Percentiles rank a stretch among this genome's conserved stretches.
Evolutionary conservation across 2,113 vertebrate genomes (phyloP).

Genomic region (Oryzias curvinotus): DNA sequence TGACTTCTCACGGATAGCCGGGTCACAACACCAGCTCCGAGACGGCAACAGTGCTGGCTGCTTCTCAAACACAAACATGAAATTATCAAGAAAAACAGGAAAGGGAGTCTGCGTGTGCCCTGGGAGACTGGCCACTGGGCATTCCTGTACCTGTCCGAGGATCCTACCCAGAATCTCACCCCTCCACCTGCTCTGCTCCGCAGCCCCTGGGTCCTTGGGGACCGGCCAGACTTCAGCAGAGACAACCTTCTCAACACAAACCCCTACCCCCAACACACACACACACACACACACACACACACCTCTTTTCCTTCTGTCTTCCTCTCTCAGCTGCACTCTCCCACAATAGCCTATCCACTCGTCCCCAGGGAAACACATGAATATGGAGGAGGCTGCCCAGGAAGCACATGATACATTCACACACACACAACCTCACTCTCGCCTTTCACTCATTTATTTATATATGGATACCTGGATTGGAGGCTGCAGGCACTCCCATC

Average conservation of each 20-base stretch:
- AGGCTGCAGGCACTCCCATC: slow-evolving; percentile 61
- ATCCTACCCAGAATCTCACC: slow-evolving; percentile 41
- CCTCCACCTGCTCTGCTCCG: slow-evolving; percentile 54
- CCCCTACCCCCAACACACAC: slow-evolving; percentile 35
- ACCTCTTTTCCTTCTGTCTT: slow-evolving; percentile 39
- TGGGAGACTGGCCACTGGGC: slow-evolving; percentile 53
- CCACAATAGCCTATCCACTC: slow-evolving; percentile 68
- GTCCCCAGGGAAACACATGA: slow-evolving; percentile 74
- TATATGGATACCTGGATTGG: slow-evolving; percentile 69
- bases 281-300: slow-evolving; percentile 21
- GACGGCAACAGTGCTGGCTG: slow-evolving; percentile 1
- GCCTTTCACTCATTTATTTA: slow-evolving; percentile 68
- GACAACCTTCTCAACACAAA: slow-evolving; percentile 49
- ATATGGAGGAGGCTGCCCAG: slow-evolving; percentile 73
- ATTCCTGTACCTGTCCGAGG: slow-evolving; percentile 67
- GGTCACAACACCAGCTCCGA: slow-evolving; percentile 29
- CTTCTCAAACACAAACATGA: slow-evolving; percentile 14
- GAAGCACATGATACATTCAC: slow-evolving; percentile 62
- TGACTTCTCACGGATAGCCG: slow-evolving; percentile 34
- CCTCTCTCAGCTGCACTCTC: slow-evolving; percentile 51
- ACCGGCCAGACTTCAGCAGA: slow-evolving; percentile 58
- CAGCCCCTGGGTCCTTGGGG: slow-evolving; percentile 50
- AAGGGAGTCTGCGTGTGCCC: slow-evolving; percentile 14
- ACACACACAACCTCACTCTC: slow-evolving; percentile 26
- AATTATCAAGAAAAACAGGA: slow-evolving; percentile 57